A percentile compares a stretch with the other conserved stretches of the same genome.
phyloP scores from a whole-genome alignment of 2,888 invertebrate species.

The Lomographa bimaculata region DNA sequence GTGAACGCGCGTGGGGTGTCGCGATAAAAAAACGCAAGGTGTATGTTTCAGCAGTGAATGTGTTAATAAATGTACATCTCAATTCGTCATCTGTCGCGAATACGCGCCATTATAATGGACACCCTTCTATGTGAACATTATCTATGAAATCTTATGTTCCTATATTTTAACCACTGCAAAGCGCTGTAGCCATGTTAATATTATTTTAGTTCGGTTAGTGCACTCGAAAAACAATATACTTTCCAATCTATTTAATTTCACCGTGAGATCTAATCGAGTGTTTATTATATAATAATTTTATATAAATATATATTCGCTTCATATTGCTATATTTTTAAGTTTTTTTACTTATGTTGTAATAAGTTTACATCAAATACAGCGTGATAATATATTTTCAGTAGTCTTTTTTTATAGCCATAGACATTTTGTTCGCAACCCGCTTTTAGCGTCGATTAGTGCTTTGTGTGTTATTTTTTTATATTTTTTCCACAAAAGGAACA shows the following conservation, averaged over 20 bases:
- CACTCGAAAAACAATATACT: conserved; percentile 8
- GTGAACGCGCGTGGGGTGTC: too few species aligned
- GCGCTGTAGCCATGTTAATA: conserved; percentile 5
- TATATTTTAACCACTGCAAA: conserved; percentile 5
- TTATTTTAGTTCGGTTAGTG: conserved; percentile 1
- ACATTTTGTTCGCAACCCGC: conserved; percentile 56
- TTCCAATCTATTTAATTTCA: conserved; percentile 10
- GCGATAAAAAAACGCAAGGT: too few species aligned
- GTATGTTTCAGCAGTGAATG: too few species aligned
- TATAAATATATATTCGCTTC: conserved; percentile 46
- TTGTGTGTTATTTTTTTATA: conserved; percentile 42
- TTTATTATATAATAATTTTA: conserved; percentile 18
- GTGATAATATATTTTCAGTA: conserved; percentile 67
- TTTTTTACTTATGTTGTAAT: conserved; percentile 68
- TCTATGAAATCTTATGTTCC: conserved; percentile 10
- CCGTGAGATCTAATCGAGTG: conserved; percentile 34
- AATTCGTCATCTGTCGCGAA: too few species aligned
- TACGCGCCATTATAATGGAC: too few species aligned
- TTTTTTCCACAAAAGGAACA: conserved; percentile 42
- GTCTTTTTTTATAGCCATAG: conserved; percentile 58
- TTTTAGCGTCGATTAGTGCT: conserved; percentile 74
- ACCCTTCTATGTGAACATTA: conserved; percentile 5
- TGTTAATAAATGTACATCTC: too few species aligned
- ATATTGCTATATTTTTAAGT: conserved; percentile 59
- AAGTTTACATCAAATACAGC: conserved; percentile 75